phyloP scores from a whole-genome alignment of 2,113 vertebrate species.

The Salminus brasiliensis region DNA sequence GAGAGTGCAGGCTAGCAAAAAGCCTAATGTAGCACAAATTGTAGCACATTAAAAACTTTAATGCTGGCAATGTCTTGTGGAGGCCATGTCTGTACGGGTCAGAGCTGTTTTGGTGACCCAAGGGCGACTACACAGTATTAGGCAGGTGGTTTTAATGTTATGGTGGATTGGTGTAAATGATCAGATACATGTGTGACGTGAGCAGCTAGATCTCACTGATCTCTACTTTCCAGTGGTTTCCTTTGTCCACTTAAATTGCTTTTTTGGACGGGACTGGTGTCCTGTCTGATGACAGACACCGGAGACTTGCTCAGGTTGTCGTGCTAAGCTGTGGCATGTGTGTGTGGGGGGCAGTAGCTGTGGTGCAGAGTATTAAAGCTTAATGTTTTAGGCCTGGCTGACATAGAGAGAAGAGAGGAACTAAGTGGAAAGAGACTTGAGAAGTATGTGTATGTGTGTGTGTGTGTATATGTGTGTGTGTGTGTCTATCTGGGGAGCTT shows the following conservation, averaged over 20 bases:
- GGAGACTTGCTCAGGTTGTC: conserved; percentile 2
- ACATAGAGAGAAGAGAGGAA: not conserved
- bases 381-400: not conserved
- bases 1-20: no score
- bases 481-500: conserved; percentile 30
- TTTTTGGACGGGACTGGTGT: conserved; percentile 6
- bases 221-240: conserved; percentile 38
- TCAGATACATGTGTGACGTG: no score
- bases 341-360: not conserved
- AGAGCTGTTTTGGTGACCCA: no score
- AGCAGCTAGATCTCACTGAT: no score
- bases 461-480: conserved; percentile 7
- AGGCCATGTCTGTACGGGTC: no score
- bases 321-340: conserved; percentile 5
- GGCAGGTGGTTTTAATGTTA: no score
- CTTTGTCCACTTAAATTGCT: conserved; percentile 41
- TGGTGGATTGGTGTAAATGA: no score
- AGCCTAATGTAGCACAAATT: no score
- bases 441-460: conserved; percentile 1
- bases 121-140: no score
- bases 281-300: conserved; percentile 36
- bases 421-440: not conserved
- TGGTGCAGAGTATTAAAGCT: not conserved
- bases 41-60: no score
- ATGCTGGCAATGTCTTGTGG: no score